Percentiles rank a stretch among this genome's conserved stretches.
Conservation (phyloP, 2,113 vertebrate genomes). For the Capreolus pygargus region DNA sequence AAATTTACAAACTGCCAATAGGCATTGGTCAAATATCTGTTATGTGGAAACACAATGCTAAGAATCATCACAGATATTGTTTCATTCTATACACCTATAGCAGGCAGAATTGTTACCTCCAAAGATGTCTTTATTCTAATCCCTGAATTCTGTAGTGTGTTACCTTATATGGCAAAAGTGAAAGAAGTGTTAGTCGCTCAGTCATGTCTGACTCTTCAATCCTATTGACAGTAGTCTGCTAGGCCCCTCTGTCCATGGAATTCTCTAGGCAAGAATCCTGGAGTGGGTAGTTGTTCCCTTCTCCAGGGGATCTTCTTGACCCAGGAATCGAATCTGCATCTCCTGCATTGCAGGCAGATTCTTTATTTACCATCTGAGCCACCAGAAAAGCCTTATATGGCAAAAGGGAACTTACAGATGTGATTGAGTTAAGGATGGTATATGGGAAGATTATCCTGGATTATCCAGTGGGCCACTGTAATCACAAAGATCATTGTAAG, state of each 20-base stretch:
- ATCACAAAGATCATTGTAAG: background rate
- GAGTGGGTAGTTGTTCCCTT: background rate
- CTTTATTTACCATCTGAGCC: background rate
- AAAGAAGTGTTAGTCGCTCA: background rate
- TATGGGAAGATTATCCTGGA: background rate
- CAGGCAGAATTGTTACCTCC: background rate
- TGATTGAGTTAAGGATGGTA: background rate
- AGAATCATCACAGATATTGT: background rate
- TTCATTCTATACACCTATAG: background rate
- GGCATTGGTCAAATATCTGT: background rate
- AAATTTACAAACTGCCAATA: background rate
- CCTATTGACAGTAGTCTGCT: background rate
- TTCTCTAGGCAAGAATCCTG: background rate
- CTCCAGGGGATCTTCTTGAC: background rate
- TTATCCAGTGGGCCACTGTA: background rate
- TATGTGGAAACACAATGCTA: background rate
- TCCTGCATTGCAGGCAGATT: background rate
- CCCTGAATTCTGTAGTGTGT: background rate
- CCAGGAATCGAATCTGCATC: background rate
- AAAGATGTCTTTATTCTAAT: background rate
- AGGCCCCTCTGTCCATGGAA: background rate
- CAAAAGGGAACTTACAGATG: background rate
- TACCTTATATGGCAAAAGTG: background rate
- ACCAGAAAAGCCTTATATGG: background rate
- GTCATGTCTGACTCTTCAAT: background rate